Conservation (phyloP, 2,888 invertebrate species). For the Brenthis hecate region DNA sequence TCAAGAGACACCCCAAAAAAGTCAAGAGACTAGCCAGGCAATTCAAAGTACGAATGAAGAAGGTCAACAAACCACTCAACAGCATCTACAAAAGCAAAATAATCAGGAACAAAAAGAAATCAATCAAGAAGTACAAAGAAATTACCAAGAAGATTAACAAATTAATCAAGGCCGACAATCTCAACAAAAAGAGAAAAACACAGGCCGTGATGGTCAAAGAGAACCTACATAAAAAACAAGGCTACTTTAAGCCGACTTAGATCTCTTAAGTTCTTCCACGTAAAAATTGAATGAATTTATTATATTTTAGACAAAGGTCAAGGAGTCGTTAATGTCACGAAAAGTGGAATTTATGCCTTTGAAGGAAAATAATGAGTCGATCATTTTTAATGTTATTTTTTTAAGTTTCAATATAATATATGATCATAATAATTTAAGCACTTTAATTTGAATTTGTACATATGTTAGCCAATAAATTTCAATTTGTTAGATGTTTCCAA, state of each 20-base stretch:
- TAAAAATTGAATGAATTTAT: too few relatives aligned
- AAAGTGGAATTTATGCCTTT: too few relatives aligned
- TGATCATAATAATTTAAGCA: too few relatives aligned
- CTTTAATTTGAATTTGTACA: background rate
- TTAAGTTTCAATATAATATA: too few relatives aligned
- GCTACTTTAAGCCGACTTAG: background rate
- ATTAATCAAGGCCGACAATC: slow-evolving; percentile 4
- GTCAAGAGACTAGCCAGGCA: slow-evolving; percentile 28
- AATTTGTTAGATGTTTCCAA: background rate
- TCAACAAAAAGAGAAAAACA: background rate
- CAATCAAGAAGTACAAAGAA: slow-evolving; percentile 24
- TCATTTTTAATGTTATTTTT: too few relatives aligned
- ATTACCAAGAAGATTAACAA: slow-evolving; percentile 22
- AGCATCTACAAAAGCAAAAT: slow-evolving; percentile 24
- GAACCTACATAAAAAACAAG: background rate
- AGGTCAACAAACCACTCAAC: slow-evolving; percentile 29
- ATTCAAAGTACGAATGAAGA: slow-evolving; percentile 26
- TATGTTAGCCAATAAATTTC: background rate
- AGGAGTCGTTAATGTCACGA: too few relatives aligned
- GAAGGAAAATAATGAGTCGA: too few relatives aligned
- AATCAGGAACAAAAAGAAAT: slow-evolving; percentile 1
- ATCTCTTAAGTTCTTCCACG: too few relatives aligned
- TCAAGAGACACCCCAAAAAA: slow-evolving; percentile 31
- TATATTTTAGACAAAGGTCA: too few relatives aligned
- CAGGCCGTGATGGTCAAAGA: background rate